Evolutionary conservation across 2,888 invertebrate genomes (phyloP).

Genomic region (Meteorus cinctellus): DNA sequence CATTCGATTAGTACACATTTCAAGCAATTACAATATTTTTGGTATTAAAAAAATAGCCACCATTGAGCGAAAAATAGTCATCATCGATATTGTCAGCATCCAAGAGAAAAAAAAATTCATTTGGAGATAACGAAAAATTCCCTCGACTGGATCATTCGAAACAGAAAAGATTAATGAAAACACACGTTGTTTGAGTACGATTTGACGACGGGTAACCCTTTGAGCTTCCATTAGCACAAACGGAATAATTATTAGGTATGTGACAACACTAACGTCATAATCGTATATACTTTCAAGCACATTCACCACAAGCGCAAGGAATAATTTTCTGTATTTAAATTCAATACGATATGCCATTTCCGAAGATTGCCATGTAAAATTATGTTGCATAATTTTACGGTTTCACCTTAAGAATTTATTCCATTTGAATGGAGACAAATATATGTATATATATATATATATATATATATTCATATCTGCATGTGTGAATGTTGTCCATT

Average conservation of each 20-base stretch:
- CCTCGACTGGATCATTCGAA: too few relatives aligned
- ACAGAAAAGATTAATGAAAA: too few relatives aligned
- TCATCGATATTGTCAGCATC: too few relatives aligned
- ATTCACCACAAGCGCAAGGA: not conserved
- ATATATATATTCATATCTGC: too few relatives aligned
- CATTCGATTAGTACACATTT: too few relatives aligned
- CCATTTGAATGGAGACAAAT: not conserved
- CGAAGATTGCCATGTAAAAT: not conserved
- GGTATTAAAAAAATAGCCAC: too few relatives aligned
- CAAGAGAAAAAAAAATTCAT: too few relatives aligned
- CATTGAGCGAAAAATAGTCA: too few relatives aligned
- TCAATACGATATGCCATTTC: not conserved
- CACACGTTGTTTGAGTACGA: too few relatives aligned
- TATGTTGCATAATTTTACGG: constrained; percentile 8
- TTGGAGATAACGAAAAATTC: too few relatives aligned
- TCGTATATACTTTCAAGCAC: not conserved
- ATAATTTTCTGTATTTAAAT: constrained; percentile 12
- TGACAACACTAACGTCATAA: not conserved
- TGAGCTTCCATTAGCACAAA: not conserved
- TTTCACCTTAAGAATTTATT: constrained; percentile 5
- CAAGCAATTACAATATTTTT: too few relatives aligned
- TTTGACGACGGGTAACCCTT: too few relatives aligned
- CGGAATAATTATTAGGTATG: not conserved
- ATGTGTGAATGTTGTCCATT: not conserved
- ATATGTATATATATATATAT: constrained; percentile 11